These are phyloP conservation scores for Zophobas atratus DNA, from an alignment of 1,140 invertebrate species.

Conservation along the genomic window DNA sequence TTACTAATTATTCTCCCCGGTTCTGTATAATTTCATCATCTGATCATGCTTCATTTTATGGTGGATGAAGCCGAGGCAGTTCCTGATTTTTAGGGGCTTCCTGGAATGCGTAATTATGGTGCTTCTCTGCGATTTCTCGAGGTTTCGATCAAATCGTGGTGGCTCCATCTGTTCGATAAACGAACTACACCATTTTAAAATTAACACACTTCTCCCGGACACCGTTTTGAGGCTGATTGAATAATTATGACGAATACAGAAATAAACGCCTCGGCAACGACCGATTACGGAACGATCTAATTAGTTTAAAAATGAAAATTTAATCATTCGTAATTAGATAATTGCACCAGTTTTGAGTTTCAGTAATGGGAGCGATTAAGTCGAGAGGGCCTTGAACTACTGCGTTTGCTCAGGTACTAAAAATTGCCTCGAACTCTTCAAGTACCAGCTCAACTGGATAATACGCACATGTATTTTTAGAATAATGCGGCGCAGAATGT, in stretches of 20 bases:
- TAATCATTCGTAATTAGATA: neutral
- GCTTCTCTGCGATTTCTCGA: neutral
- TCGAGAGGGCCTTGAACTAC: constrained; percentile 23
- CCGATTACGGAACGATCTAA: constrained; percentile 11
- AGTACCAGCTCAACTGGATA: constrained; percentile 25
- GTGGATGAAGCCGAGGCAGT: constrained; percentile 12
- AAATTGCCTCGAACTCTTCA: neutral
- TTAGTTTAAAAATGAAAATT: constrained; percentile 3
- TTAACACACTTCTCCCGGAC: no score
- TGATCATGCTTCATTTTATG: constrained; percentile 31
- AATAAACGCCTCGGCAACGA: no score
- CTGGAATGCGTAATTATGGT: neutral
- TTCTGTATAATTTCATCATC: constrained; percentile 36
- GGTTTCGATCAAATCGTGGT: no score
- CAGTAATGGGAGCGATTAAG: constrained; percentile 9
- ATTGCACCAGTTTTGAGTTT: neutral
- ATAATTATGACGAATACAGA: no score
- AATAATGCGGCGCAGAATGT: constrained; percentile 31
- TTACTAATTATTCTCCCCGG: constrained; percentile 20
- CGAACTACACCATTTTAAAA: no score
- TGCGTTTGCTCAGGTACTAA: neutral
- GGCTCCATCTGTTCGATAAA: no score
- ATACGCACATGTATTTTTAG: constrained; percentile 26
- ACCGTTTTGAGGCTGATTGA: no score
- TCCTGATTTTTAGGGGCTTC: constrained; percentile 14